Evolutionary conservation across 1,140 invertebrate genomes (phyloP), one percentile per base, ranked within the genome.

Genomic region (Chlorops oryzae): DNA sequence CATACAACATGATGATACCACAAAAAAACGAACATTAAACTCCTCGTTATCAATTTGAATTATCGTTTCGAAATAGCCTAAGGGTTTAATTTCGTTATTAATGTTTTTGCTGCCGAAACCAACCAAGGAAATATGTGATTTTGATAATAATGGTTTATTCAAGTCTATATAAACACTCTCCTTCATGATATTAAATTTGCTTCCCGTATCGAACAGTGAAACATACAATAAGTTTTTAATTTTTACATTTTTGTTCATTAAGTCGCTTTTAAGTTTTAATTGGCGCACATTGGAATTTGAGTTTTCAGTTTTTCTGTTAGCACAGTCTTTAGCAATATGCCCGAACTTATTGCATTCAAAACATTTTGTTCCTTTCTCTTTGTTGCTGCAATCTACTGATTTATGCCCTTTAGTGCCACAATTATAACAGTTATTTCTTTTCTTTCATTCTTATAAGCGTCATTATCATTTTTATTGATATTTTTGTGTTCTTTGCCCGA

Each of bases 191-290:
- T 47, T 47, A 25, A 25, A 37, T 47, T 47, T 24, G 15, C 32
- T 38, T 18, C 45, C 45, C 5, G 45, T 37, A n/a, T 47, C 45
- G 20, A 28, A 59, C 35, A 20, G 21, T 5, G 1, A 45, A n/a
- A 13, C 13, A 12, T 6, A 46, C 5, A 15, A 15, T 38, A 6
- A 15, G 15, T n/a, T n/a, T 6, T n/a, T 5, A 5, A 38, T 6
- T 5, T 5, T 9, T n/a, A 38, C 35, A 5, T 38, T 5, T 38
- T 38, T 38, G 18, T 18, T 38, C 5, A 18, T 38, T 6, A 38
- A n/a, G n/a, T n/a, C n/a, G n/a, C n/a, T n/a, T n/a, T n/a, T n/a
- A n/a, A n/a, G n/a, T n/a, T n/a, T n/a, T 6, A n/a, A 15, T n/a
- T 6, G n/a, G 35, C 35, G 6, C 18, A 18, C 5, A 38, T 9